Percentiles rank a stretch among this genome's conserved stretches.
phyloP scores from a whole-genome alignment of 2,113 vertebrate species.

The Passer domesticus region DNA sequence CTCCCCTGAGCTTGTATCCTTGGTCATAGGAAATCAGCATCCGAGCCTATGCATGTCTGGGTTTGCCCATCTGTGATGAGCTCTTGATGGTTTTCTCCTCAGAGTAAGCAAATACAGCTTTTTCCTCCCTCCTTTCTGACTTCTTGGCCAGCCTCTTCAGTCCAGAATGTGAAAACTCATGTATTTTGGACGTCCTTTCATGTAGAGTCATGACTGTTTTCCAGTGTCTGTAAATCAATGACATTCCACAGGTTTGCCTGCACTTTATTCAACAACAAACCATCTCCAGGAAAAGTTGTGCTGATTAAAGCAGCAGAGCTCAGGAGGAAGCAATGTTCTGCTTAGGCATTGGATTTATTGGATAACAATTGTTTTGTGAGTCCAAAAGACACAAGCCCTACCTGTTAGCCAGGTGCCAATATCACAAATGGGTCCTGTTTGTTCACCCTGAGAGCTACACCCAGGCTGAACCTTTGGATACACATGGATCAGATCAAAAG shows the following conservation, averaged over 20 bases:
- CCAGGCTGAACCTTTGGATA: background rate
- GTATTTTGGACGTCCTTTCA: background rate
- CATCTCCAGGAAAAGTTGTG: background rate
- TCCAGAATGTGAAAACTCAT: conserved; percentile 43
- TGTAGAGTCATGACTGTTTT: background rate
- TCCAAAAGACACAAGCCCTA: background rate
- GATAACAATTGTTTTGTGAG: background rate
- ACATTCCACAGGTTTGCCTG: conserved; percentile 10
- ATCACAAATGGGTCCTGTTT: background rate
- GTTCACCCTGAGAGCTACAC: background rate
- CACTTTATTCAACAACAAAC: background rate
- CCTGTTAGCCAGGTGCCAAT: background rate
- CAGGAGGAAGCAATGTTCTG: fast-evolving
- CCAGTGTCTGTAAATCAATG: conserved; percentile 18
- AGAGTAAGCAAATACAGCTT: background rate
- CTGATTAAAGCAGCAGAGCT: background rate
- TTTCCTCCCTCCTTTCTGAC: background rate
- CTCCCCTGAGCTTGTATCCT: background rate
- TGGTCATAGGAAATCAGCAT: background rate
- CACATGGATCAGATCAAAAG: fast-evolving
- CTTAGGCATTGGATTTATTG: background rate
- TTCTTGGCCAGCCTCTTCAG: conserved; percentile 37
- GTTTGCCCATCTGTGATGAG: background rate
- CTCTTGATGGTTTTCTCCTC: conserved; percentile 20
- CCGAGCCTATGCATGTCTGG: background rate